Evolutionary conservation across 2,888 invertebrate species (phyloP), one percentile per base, ranked within the genome.

Genomic region (Drosophila leonis): DNA sequence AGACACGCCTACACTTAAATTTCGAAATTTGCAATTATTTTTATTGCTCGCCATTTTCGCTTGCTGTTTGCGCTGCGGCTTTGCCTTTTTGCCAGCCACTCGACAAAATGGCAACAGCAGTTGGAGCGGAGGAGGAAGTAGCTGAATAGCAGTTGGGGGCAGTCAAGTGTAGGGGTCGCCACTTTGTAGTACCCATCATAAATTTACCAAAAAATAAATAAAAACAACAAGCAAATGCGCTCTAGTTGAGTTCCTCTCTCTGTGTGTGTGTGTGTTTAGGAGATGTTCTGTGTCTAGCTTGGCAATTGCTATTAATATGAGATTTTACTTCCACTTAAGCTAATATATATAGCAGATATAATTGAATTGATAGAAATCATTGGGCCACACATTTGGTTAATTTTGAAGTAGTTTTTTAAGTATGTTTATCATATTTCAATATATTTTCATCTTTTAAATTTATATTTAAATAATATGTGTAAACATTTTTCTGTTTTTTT

Each of bases 1-100:
- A 49, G 48, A 62, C 78, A 78, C 76, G 88, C 86, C 86, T 79
- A 77, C 86, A 81, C 90, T 90, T 90, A 86, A 87, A 87, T 87
- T 86, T 86, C 84, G 83, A 90, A 87, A 85, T 90, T 85, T 78
- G 89, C 86, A 86, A 86, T 86, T 86, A 87, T 90, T 87, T 87
- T 87, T 87, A 90, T 90, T 87, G 90, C 90, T 75, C 61, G 76
- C 81, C 89, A 90, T 87, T 87, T 86, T 86, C 75, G 75, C 72
- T 60, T 54, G 62, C 80, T 81, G 79, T 79, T 79, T 74, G 63
- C 78, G 77, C 64, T 74, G 74, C 67, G 79, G 74, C 79, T 79
- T 69, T 69, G 60, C 67, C 49, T 67, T 52, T 65, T 57, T 52
- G 69, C 56, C 65, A 65, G 57, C 74, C 74, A 65, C 72, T 72